A percentile compares a stretch with the other conserved stretches of the same genome.
These are phyloP conservation scores for Gallinago media DNA, from an alignment of 2,113 vertebrate genomes.

Conservation along the genomic window DNA sequence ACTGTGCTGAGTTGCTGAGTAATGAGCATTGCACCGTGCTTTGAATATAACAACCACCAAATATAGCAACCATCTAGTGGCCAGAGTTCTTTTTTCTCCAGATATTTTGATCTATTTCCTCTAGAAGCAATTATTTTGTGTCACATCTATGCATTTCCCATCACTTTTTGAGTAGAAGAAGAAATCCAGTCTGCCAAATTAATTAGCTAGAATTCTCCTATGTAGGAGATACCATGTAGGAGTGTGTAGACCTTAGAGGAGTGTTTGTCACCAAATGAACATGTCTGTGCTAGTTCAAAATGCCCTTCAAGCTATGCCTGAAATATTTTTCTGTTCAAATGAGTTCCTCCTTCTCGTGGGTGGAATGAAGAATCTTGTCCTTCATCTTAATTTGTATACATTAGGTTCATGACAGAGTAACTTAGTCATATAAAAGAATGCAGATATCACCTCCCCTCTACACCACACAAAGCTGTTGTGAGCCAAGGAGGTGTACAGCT, in stretches of 20 bases:
- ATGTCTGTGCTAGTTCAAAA: conserved; percentile 28
- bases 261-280: conserved; percentile 50
- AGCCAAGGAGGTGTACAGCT: neutral
- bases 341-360: conserved; percentile 43
- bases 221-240: neutral
- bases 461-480: neutral
- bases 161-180: neutral
- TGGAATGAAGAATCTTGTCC: conserved; percentile 54
- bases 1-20: neutral
- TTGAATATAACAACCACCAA: neutral
- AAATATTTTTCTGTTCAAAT: conserved; percentile 39
- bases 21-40: neutral
- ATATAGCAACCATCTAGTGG: neutral
- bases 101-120: neutral
- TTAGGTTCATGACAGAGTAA: conserved; percentile 24
- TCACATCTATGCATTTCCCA: neutral
- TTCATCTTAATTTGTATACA: conserved; percentile 53
- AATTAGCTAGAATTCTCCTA: neutral
- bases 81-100: neutral
- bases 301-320: conserved; percentile 37
- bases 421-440: conserved; percentile 50
- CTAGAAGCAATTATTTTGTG: neutral
- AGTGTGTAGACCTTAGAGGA: conserved; percentile 23
- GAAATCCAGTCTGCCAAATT: neutral
- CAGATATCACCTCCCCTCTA: conserved; percentile 10